These are phyloP conservation scores for Cephus rjabovi DNA, from an alignment of 2,888 invertebrate genomes.

Conservation along the genomic window DNA sequence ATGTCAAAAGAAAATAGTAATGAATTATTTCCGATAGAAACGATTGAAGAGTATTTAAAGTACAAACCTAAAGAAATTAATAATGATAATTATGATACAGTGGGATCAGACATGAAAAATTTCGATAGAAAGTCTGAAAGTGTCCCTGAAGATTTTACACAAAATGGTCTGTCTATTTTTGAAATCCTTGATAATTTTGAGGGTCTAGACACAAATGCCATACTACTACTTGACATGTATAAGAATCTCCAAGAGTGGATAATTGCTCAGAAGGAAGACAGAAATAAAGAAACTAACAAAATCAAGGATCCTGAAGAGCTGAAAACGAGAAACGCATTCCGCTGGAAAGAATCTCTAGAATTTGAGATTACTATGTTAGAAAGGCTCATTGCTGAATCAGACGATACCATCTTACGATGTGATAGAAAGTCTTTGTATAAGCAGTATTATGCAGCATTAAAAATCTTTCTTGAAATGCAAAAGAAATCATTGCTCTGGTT, in stretches of 20 bases:
- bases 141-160: neutral
- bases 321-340: constrained; percentile 30
- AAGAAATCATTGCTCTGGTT: constrained; percentile 50
- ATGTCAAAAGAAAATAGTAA: constrained; percentile 25
- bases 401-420: constrained; percentile 9
- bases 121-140: neutral
- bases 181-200: neutral
- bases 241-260: constrained; percentile 10
- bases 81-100: neutral
- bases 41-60: constrained; percentile 33
- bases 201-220: neutral
- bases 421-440: constrained; percentile 17
- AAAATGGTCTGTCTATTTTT: neutral
- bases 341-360: constrained; percentile 51
- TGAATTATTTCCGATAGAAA: constrained; percentile 10
- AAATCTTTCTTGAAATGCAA: constrained; percentile 46
- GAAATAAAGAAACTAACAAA: neutral
- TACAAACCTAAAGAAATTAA: constrained; percentile 13
- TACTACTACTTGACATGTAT: neutral
- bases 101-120: neutral
- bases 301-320: constrained; percentile 22
- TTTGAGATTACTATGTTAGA: constrained; percentile 47
- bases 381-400: constrained; percentile 12
- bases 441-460: constrained; percentile 39
- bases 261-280: neutral